phyloP scores from a whole-genome alignment of 2,888 invertebrate species.

The Pristionchus fissidentatus region DNA sequence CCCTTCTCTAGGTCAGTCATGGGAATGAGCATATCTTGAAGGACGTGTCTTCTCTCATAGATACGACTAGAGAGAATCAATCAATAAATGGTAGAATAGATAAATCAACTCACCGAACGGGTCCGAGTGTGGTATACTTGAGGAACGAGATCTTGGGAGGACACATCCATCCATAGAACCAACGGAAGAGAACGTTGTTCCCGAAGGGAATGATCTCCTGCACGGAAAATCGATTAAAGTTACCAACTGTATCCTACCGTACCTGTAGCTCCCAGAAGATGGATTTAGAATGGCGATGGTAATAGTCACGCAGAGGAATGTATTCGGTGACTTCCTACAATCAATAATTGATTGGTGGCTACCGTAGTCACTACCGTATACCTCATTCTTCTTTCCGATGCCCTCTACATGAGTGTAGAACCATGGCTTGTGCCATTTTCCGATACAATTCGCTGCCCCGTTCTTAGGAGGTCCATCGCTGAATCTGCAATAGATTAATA shows the following conservation, averaged over 20 bases:
- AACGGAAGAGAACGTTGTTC: constrained; percentile 84
- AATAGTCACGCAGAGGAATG: constrained; percentile 87
- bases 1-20: constrained; percentile 81
- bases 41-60: constrained; percentile 85
- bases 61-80: constrained; percentile 82
- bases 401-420: constrained; percentile 86
- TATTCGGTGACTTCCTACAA: constrained; percentile 77
- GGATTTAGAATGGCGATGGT: constrained; percentile 86
- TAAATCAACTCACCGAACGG: constrained; percentile 50
- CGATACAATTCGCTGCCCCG: constrained; percentile 82
- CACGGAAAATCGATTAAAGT: constrained; percentile 52
- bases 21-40: constrained; percentile 88
- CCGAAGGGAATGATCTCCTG: constrained; percentile 89
- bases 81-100: constrained; percentile 43
- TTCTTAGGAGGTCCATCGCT: constrained; percentile 65
- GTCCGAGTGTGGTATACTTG: constrained; percentile 78
- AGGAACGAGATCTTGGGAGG: constrained; percentile 87
- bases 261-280: constrained; percentile 89
- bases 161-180: constrained; percentile 86
- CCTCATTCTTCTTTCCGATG: constrained; percentile 64
- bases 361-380: neutral
- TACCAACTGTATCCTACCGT: constrained; percentile 38
- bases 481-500: constrained; percentile 53
- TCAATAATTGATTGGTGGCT: neutral
- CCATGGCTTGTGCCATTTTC: constrained; percentile 87